phyloP scores from a whole-genome alignment of 2,113 vertebrate species.

The Gavia stellata region DNA sequence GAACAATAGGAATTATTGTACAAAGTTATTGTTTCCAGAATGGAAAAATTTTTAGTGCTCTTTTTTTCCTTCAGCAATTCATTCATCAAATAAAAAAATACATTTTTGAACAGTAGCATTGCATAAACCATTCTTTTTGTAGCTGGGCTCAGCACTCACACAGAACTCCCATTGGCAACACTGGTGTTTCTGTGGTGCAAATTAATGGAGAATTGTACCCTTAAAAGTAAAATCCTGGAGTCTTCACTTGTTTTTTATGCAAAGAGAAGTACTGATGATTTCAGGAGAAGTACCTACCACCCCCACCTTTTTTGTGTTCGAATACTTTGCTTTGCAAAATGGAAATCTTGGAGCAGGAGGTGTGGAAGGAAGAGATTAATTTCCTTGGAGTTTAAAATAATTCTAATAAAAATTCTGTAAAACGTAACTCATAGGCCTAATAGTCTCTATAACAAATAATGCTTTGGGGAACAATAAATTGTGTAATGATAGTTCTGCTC shows the following conservation, averaged over 20 bases:
- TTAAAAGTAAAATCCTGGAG: background rate
- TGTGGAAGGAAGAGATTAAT: constrained; percentile 4
- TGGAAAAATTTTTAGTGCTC: background rate
- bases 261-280: background rate
- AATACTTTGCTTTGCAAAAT: constrained; percentile 9
- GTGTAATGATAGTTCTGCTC: constrained; percentile 41
- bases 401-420: constrained; percentile 38
- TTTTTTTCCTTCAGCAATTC: background rate
- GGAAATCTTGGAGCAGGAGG: background rate
- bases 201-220: background rate
- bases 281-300: background rate
- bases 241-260: background rate
- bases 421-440: background rate
- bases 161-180: background rate
- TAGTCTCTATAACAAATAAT: constrained; percentile 35
- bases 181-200: background rate
- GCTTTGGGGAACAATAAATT: constrained; percentile 46
- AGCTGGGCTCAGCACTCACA: background rate
- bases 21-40: constrained; percentile 22
- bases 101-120: background rate
- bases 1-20: constrained; percentile 2
- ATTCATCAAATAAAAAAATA: constrained; percentile 15
- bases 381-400: constrained; percentile 41
- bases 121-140: background rate
- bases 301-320: background rate